Evolutionary conservation across 2,797 vertebrate species (phyloP), one percentile per base, ranked within the genome.

Genomic region (Typhlichthys eigenmanni): DNA sequence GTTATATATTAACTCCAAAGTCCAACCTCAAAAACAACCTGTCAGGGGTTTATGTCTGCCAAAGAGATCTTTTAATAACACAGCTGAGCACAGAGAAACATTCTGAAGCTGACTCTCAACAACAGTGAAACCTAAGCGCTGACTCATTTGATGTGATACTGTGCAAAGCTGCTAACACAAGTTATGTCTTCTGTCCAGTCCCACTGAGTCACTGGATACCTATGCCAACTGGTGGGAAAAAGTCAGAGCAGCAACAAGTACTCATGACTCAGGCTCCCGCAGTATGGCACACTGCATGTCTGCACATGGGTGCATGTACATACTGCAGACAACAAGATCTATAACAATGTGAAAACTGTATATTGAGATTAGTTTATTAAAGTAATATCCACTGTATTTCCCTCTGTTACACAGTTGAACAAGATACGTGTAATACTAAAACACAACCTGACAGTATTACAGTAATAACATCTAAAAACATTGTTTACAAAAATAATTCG

Each of bases 191-290:
- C 56, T 13, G 64, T 81, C 90, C 89, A 89, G 87, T 87, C 81
- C 80, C 74, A 81, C 80, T 92, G 91, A 92, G 83, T 92, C 89
- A 92, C 85, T 65, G 49, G 79, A 86, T 76, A 77, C 70, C 75
- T 13, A 61, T 79, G 91, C 90, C 91, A 92, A 89, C 84, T 86
- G 84, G 84, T 87, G 80, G 82, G 81, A 83, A 81, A 81, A 82
- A 89, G 81, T 59, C 80, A 81, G 83, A 87, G 85, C 85, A 58
- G 82, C 88, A 88, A 90, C 89, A 89, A 89, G 89, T 87, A 82
- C 81, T 88, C 88, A 83, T 91, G 92, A 92, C 83, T 92, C 92
- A 93, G 83, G 84, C 87, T 57, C 29, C 72, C 67, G 73, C 87
- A 88, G 85, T 85, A 88, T 87, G 87, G 85, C 87, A 74, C 75